phyloP scores from a whole-genome alignment of 2,797 vertebrate species.

The Eremophila alpestris region DNA sequence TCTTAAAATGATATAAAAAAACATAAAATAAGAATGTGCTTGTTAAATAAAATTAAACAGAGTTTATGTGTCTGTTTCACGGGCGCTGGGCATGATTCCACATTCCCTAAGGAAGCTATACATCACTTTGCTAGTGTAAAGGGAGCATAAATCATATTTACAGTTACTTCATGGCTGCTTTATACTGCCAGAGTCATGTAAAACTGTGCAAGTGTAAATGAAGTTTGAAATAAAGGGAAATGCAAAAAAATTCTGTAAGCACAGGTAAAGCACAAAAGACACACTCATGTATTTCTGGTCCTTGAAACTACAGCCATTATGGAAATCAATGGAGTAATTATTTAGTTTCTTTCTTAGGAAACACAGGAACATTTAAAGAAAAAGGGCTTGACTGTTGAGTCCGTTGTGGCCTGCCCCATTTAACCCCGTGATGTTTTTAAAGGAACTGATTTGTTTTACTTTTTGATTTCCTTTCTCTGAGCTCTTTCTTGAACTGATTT shows the following conservation, averaged over 20 bases:
- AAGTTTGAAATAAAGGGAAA: constrained; percentile 51
- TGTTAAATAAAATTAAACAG: constrained; percentile 63
- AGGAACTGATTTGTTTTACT: constrained; percentile 71
- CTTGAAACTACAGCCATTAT: constrained; percentile 49
- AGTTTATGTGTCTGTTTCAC: constrained; percentile 50
- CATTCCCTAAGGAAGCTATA: constrained; percentile 41
- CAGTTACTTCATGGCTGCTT: constrained; percentile 54
- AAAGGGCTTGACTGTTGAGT: constrained; percentile 52
- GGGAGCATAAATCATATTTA: constrained; percentile 66
- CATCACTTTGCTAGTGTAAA: constrained; percentile 52
- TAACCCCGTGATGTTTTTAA: constrained; percentile 73
- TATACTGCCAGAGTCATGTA: constrained; percentile 30
- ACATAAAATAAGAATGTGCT: constrained; percentile 67
- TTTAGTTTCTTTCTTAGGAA: constrained; percentile 61
- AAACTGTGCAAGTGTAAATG: constrained; percentile 35
- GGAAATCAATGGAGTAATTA: constrained; percentile 69
- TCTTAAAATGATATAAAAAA: constrained; percentile 60
- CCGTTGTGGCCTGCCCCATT: constrained; percentile 56
- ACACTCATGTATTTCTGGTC: constrained; percentile 57
- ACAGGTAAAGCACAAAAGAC: constrained; percentile 64
- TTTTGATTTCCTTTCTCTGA: constrained; percentile 63
- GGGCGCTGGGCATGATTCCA: constrained; percentile 5
- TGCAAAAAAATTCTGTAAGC: constrained; percentile 37
- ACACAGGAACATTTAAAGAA: constrained; percentile 38
- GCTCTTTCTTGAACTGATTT: constrained; percentile 73